These are phyloP conservation scores for Cheilosia impressa DNA, from an alignment of 2,888 invertebrate genomes.

Conservation along the genomic window DNA sequence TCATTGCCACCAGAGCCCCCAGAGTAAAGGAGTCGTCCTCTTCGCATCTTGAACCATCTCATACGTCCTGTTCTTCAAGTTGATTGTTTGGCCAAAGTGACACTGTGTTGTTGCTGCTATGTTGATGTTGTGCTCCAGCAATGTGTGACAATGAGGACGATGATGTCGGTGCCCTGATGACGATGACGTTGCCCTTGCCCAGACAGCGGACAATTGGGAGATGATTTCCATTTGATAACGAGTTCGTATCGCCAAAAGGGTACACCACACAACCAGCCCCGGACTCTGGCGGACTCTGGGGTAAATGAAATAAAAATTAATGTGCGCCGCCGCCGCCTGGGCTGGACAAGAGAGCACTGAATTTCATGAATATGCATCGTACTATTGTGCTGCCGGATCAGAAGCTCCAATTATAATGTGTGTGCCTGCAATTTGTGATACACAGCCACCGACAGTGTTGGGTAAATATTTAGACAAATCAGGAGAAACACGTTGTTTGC, in stretches of 20 bases:
- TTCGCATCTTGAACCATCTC: not conserved
- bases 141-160: constrained; percentile 53
- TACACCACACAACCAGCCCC: constrained; percentile 5
- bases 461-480: constrained; percentile 71
- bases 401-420: constrained; percentile 69
- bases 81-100: constrained; percentile 62
- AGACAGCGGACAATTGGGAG: constrained; percentile 77
- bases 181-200: constrained; percentile 47
- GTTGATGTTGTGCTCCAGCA: constrained; percentile 44
- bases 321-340: constrained; percentile 30
- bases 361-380: constrained; percentile 36
- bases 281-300: not conserved
- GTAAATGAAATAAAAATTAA: constrained; percentile 68
- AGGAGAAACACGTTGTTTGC: constrained; percentile 56
- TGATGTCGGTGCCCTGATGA: constrained; percentile 39
- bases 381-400: constrained; percentile 44
- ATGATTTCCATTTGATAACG: constrained; percentile 84
- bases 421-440: constrained; percentile 39
- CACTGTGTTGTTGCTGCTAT: constrained; percentile 23
- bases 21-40: constrained; percentile 27
- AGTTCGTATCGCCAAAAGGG: constrained; percentile 77
- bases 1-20: constrained; percentile 44
- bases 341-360: constrained; percentile 40
- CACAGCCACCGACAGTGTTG: constrained; percentile 19
- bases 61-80: constrained; percentile 53